phyloP scores from a whole-genome alignment of 2,888 invertebrate genomes.

The Harpalus rufipes region DNA sequence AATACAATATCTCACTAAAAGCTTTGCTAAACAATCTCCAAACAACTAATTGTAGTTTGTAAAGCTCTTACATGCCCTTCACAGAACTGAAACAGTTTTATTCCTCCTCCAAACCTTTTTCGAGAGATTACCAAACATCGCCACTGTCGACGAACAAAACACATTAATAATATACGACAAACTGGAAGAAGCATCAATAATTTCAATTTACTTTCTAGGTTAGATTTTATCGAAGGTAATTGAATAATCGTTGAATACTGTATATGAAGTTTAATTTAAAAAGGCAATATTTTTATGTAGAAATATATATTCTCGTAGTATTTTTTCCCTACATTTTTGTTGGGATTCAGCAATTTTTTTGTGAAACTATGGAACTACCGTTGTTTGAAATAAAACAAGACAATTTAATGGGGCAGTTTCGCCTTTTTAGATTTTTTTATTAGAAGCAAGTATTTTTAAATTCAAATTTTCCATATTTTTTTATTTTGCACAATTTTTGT shows the following conservation, averaged over 20 bases:
- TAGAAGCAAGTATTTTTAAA: no score
- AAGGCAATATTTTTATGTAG: no score
- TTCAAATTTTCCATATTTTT: no score
- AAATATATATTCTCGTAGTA: no score
- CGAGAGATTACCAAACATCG: constrained; percentile 26
- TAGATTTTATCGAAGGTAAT: neutral
- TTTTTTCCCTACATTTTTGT: no score
- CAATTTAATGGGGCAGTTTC: no score
- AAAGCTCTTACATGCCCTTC: constrained; percentile 33
- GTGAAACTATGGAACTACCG: no score
- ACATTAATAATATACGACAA: neutral
- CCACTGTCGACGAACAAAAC: neutral
- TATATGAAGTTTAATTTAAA: neutral
- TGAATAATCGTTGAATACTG: neutral
- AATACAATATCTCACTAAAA: constrained; percentile 40
- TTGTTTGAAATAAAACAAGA: no score
- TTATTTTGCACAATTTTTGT: no score
- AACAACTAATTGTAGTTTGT: constrained; percentile 54
- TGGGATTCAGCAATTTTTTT: no score
- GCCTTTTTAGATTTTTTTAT: no score
- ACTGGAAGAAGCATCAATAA: neutral
- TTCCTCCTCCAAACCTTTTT: constrained; percentile 33
- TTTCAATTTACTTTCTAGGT: neutral
- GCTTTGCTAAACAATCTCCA: constrained; percentile 23
- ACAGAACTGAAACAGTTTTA: constrained; percentile 39